Evolutionary conservation across 92 coral and sea anemone genomes (phyloP).

Genomic region (Epizoanthus rinbou): DNA sequence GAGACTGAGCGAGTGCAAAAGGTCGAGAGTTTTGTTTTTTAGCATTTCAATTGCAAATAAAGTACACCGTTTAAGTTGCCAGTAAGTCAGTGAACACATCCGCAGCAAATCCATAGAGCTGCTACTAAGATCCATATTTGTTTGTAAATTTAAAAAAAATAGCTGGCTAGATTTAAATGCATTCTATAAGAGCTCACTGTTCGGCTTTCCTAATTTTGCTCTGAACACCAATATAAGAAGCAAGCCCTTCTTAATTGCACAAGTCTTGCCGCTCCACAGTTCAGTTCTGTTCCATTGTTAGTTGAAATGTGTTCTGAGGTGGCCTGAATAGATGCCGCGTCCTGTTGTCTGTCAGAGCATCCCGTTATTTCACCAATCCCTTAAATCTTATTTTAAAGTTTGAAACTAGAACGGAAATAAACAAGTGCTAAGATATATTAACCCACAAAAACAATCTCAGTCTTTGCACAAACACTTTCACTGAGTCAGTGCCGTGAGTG

Average conservation of each 20-base stretch:
- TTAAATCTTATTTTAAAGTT: conserved; percentile 37
- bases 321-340: neutral
- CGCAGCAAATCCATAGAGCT: neutral
- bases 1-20: conserved; percentile 27
- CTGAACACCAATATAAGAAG: conserved; percentile 10
- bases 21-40: conserved; percentile 36
- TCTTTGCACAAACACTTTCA: neutral
- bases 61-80: too few species aligned
- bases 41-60: conserved; percentile 15
- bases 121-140: neutral
- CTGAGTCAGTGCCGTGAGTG: too few species aligned
- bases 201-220: neutral
- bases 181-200: neutral
- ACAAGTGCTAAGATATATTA: neutral
- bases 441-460: neutral
- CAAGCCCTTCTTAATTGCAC: conserved; percentile 20
- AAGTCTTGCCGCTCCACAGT: conserved; percentile 12
- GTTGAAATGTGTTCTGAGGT: neutral
- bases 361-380: neutral
- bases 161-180: neutral
- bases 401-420: conserved; percentile 27
- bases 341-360: conserved; percentile 20
- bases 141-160: neutral
- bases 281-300: conserved; percentile 17
- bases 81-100: too few species aligned